Evolutionary conservation across 2,797 vertebrate species (phyloP).

Genomic region (Morelia viridis): DNA sequence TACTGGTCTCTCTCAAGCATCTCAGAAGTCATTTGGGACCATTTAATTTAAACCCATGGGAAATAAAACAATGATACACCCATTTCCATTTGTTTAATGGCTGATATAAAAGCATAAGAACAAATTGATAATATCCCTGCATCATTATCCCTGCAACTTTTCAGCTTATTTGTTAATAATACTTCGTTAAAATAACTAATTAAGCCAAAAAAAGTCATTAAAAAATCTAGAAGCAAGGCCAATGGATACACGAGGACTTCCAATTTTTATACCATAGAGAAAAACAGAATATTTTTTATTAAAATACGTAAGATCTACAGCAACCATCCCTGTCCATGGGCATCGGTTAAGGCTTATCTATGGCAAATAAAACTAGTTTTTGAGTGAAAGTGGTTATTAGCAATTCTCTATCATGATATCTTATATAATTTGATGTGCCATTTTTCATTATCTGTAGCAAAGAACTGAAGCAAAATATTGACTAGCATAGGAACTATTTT

Average conservation of each 20-base stretch:
- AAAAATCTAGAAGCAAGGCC: background rate
- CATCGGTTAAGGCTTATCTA: too few species aligned
- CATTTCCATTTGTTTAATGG: background rate
- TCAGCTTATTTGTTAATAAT: background rate
- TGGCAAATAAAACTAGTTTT: background rate
- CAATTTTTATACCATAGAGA: background rate
- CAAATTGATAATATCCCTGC: background rate
- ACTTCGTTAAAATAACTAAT: background rate
- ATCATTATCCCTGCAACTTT: background rate
- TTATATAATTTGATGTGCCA: too few species aligned
- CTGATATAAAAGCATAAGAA: background rate
- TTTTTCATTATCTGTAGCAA: too few species aligned
- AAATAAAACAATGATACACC: background rate
- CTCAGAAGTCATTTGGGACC: background rate
- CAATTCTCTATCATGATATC: too few species aligned
- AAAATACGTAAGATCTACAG: background rate
- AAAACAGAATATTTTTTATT: background rate
- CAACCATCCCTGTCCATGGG: background rate
- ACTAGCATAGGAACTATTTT: background rate
- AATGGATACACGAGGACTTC: too few species aligned
- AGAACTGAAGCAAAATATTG: too few species aligned
- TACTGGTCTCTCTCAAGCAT: background rate
- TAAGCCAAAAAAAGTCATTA: background rate
- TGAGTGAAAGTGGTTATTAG: background rate
- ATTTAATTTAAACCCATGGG: constrained; percentile 5